These are phyloP conservation scores for Zaprionus ornatus DNA, from an alignment of 1,140 invertebrate species.

Conservation along the genomic window DNA sequence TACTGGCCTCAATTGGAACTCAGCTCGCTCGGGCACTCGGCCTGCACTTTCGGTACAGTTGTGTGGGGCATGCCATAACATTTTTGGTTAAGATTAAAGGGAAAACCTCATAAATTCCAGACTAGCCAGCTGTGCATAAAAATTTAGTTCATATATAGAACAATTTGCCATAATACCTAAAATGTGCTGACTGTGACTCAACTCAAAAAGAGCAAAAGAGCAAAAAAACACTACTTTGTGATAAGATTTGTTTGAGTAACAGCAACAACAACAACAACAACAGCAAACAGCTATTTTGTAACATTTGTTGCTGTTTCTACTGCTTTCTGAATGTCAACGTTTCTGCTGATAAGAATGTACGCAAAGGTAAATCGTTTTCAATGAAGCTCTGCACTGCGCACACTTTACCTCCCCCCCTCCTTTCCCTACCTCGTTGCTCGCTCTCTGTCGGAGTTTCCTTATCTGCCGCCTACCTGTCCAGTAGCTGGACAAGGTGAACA, in stretches of 20 bases:
- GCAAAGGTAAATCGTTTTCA: slow-evolving; percentile 50
- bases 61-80: not conserved
- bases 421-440: not conserved
- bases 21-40: not conserved
- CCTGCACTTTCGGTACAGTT: slow-evolving; percentile 18
- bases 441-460: not conserved
- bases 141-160: not conserved
- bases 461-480: slow-evolving; percentile 4
- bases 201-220: slow-evolving; percentile 17
- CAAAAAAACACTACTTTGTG: slow-evolving; percentile 27
- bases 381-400: slow-evolving; percentile 34
- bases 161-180: not conserved
- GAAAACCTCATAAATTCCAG: slow-evolving; percentile 11
- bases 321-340: slow-evolving; percentile 68
- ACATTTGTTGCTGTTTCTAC: slow-evolving; percentile 41
- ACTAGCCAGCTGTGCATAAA: slow-evolving; percentile 8
- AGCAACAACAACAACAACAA: slow-evolving; percentile 11
- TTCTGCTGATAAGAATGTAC: slow-evolving; percentile 56
- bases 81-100: not conserved
- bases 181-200: slow-evolving; percentile 50
- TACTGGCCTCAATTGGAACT: slow-evolving; percentile 4
- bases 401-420: not conserved
- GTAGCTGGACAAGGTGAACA: slow-evolving; percentile 19
- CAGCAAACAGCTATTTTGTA: slow-evolving; percentile 50
- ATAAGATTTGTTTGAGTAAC: slow-evolving; percentile 58